These are phyloP conservation scores for Hirtodrosophila histrioides DNA, from an alignment of 2,888 invertebrate species.

Conservation along the genomic window DNA sequence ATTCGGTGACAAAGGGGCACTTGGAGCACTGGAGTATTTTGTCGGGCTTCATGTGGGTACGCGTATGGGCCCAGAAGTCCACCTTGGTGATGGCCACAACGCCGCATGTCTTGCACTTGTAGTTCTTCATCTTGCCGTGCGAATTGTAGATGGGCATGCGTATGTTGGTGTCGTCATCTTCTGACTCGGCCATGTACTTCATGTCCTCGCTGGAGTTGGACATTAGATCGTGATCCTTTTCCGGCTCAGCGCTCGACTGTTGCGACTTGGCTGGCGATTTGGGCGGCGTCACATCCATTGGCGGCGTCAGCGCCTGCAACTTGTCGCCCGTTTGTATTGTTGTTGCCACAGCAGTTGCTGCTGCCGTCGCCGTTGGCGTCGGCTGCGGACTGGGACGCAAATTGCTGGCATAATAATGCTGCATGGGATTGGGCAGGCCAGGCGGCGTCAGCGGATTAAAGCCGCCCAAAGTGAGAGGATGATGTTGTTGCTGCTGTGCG, in stretches of 20 bases:
- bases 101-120: constrained; percentile 96
- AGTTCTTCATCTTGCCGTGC: constrained; percentile 93
- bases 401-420: constrained; percentile 69
- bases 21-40: constrained; percentile 95
- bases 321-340: constrained; percentile 61
- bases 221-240: constrained; percentile 81
- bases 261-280: constrained; percentile 82
- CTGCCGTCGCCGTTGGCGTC: constrained; percentile 47
- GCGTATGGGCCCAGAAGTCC: constrained; percentile 96
- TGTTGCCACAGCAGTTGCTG: constrained; percentile 19
- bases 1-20: constrained; percentile 99
- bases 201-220: constrained; percentile 84
- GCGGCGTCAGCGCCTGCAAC: constrained; percentile 81
- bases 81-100: constrained; percentile 93
- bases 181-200: constrained; percentile 81
- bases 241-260: constrained; percentile 57
- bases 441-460: constrained; percentile 88
- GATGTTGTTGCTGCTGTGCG: constrained; percentile 69
- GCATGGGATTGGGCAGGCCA: constrained; percentile 84
- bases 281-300: constrained; percentile 84
- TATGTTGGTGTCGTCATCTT: constrained; percentile 84
- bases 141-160: constrained; percentile 85
- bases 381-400: constrained; percentile 73
- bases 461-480: constrained; percentile 85
- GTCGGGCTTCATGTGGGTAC: constrained; percentile 96